These are phyloP conservation scores for Lasioglossum villosulum DNA, from an alignment of 2,888 invertebrate genomes.

Conservation along the genomic window DNA sequence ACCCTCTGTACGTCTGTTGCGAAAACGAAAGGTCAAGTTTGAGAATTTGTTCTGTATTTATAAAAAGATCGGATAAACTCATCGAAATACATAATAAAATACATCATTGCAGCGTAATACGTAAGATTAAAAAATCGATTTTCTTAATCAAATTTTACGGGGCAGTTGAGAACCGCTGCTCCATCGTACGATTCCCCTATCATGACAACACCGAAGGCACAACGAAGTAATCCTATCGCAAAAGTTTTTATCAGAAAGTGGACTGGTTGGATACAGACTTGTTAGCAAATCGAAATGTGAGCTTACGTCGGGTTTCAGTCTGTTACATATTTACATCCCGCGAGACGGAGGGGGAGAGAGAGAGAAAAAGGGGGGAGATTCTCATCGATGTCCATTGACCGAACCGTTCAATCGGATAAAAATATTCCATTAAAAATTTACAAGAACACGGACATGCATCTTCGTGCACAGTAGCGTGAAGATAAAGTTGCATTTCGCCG, in stretches of 20 bases:
- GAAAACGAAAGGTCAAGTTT: not conserved
- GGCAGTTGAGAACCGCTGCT: not conserved
- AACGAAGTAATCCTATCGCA: not conserved
- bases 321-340: not conserved
- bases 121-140: not conserved
- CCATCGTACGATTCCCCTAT: not conserved
- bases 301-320: not conserved
- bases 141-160: not conserved
- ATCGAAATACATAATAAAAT: too few relatives aligned
- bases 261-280: not conserved
- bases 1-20: too few relatives aligned
- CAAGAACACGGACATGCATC: too few relatives aligned
- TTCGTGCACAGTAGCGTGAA: too few relatives aligned
- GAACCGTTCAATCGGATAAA: not conserved
- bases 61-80: not conserved
- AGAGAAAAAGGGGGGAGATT: too few relatives aligned
- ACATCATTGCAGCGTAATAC: not conserved
- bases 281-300: not conserved
- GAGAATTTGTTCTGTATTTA: not conserved
- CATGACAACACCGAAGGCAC: not conserved
- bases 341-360: not conserved
- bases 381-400: constrained; percentile 16
- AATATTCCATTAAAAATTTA: not conserved
- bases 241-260: not conserved
- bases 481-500: not conserved